Evolutionary conservation across 1,140 invertebrate species (phyloP).

Genomic region (Ptiloglossa arizonensis): DNA sequence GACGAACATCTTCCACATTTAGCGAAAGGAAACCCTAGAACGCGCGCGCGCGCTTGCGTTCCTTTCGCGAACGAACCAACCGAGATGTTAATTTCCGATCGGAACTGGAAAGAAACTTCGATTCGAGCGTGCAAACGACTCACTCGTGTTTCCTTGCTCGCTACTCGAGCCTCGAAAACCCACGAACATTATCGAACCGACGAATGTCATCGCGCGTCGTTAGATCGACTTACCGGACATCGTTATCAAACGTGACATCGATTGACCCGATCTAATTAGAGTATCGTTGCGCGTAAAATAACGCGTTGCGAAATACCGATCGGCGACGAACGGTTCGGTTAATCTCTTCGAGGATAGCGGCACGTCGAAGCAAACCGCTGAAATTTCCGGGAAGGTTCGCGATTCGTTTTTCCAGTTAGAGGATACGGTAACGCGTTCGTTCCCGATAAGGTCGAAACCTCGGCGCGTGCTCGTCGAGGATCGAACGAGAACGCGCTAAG

Average conservation of each 20-base stretch:
- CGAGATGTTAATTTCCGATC: too few relatives aligned
- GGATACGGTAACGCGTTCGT: neutral
- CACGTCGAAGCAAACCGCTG: too few relatives aligned
- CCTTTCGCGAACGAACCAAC: too few relatives aligned
- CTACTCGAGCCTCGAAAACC: neutral
- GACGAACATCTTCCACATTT: neutral
- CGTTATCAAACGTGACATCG: conserved; percentile 30
- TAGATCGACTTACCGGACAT: neutral
- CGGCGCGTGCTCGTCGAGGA: neutral
- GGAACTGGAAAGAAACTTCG: too few relatives aligned
- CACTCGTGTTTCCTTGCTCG: too few relatives aligned
- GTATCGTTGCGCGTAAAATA: conserved; percentile 16
- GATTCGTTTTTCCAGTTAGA: too few relatives aligned
- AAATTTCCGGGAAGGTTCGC: too few relatives aligned
- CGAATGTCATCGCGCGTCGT: neutral
- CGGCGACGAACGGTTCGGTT: neutral
- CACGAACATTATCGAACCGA: neutral
- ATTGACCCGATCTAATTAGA: conserved; percentile 40
- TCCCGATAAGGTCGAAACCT: neutral
- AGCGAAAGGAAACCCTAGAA: neutral
- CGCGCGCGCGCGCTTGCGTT: too few relatives aligned
- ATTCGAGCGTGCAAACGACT: too few relatives aligned
- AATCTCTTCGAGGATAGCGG: too few relatives aligned
- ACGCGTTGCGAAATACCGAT: conserved; percentile 7
- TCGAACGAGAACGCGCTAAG: neutral